A percentile compares a stretch with the other conserved stretches of the same genome.
Conservation (phyloP, 2,113 vertebrate genomes). For the Dipodomys stephensi region DNA sequence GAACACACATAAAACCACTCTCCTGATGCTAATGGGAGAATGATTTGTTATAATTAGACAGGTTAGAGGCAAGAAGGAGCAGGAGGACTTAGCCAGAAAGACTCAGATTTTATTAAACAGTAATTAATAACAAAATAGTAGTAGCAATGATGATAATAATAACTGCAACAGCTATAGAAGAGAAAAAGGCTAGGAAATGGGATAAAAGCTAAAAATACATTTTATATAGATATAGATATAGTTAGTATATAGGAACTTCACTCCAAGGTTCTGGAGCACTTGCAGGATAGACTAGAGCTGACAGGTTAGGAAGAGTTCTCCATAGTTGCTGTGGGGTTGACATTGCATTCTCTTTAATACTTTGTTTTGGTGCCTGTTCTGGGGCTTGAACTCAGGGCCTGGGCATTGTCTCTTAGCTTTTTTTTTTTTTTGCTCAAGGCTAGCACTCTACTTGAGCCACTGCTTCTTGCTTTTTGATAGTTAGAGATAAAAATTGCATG, state of each 20-base stretch:
- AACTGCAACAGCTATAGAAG: background rate
- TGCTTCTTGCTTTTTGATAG: too few species aligned
- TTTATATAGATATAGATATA: too few species aligned
- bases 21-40: background rate
- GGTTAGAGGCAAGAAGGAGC: background rate
- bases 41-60: background rate
- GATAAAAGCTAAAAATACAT: background rate
- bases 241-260: too few species aligned
- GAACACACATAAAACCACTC: too few species aligned
- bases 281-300: fast-evolving
- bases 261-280: background rate
- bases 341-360: background rate
- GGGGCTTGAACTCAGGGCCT: too few species aligned
- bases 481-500: too few species aligned
- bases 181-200: background rate
- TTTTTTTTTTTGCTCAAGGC: too few species aligned
- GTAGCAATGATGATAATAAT: too few species aligned
- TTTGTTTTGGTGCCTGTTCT: too few species aligned
- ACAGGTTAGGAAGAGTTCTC: background rate
- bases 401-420: too few species aligned
- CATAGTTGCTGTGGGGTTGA: background rate
- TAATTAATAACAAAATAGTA: background rate
- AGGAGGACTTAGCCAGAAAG: background rate
- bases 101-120: background rate
- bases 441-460: too few species aligned